Conservation (phyloP, 30 jellyfish, hydroid and myxozoan genomes). For the Pelagia noctiluca region DNA sequence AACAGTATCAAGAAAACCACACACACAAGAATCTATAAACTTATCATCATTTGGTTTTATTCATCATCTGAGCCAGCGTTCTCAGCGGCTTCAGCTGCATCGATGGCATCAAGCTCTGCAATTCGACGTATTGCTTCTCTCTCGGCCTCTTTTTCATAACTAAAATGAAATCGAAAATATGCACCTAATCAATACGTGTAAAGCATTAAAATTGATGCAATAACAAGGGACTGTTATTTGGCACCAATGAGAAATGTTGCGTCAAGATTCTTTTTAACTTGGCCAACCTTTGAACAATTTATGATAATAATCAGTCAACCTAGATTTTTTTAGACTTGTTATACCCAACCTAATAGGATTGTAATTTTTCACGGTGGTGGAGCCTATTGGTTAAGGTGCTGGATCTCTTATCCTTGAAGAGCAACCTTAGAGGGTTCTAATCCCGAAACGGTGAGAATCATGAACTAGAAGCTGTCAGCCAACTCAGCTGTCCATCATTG, state of each 20-base stretch:
- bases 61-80: too few species aligned
- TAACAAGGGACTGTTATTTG: not conserved
- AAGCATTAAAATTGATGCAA: not conserved
- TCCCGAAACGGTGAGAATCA: not conserved
- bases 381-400: too few species aligned
- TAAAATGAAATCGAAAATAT: conserved; percentile 47
- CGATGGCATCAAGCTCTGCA: conserved; percentile 64
- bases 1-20: too few species aligned
- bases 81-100: conserved; percentile 14
- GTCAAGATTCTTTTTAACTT: not conserved
- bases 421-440: too few species aligned
- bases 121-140: conserved; percentile 62
- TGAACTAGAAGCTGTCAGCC: not conserved
- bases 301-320: not conserved
- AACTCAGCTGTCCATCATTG: not conserved
- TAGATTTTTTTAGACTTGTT: too few species aligned
- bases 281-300: not conserved
- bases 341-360: too few species aligned
- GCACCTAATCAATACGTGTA: not conserved
- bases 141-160: conserved; percentile 42
- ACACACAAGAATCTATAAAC: too few species aligned
- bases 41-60: too few species aligned
- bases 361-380: too few species aligned
- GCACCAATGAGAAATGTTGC: not conserved
- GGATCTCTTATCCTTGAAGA: too few species aligned